Evolutionary conservation across 1,140 invertebrate genomes (phyloP).

Genomic region (Euglossa dilemma): DNA sequence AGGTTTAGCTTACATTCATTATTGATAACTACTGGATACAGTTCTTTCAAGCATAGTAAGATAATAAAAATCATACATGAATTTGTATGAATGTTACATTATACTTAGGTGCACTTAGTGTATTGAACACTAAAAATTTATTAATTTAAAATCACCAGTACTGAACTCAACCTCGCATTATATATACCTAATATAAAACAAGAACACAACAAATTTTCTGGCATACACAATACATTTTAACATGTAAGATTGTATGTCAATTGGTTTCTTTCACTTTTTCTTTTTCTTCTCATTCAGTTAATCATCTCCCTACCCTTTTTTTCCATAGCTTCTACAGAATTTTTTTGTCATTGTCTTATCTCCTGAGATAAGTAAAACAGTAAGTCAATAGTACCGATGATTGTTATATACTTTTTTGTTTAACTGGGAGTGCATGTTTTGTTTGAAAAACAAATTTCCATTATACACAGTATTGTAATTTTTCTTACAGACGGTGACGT

Average conservation of each 20-base stretch:
- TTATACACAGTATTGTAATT: constrained; percentile 70
- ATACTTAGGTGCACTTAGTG: constrained; percentile 42
- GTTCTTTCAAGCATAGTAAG: constrained; percentile 27
- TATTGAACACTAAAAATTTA: constrained; percentile 61
- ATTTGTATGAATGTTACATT: constrained; percentile 44
- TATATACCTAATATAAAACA: constrained; percentile 81
- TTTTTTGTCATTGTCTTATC: constrained; percentile 52
- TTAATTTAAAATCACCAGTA: constrained; percentile 69
- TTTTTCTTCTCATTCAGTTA: constrained; percentile 55
- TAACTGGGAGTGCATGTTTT: constrained; percentile 58
- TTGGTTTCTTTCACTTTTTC: constrained; percentile 55
- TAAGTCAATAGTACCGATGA: constrained; percentile 65
- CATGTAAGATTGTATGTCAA: constrained; percentile 80
- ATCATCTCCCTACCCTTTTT: constrained; percentile 61
- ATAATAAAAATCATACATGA: constrained; percentile 47
- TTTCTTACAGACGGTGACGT: constrained; percentile 72
- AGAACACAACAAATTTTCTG: constrained; percentile 82
- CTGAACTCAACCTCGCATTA: constrained; percentile 71
- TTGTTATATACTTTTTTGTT: constrained; percentile 51
- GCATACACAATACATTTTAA: constrained; percentile 80
- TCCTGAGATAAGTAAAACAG: constrained; percentile 60
- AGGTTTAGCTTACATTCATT: constrained; percentile 63
- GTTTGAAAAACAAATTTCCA: constrained; percentile 68
- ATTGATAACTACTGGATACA: constrained; percentile 63
- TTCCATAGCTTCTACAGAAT: constrained; percentile 59